Conservation (phyloP, 2,888 invertebrate species). For the Selenia dentaria region DNA sequence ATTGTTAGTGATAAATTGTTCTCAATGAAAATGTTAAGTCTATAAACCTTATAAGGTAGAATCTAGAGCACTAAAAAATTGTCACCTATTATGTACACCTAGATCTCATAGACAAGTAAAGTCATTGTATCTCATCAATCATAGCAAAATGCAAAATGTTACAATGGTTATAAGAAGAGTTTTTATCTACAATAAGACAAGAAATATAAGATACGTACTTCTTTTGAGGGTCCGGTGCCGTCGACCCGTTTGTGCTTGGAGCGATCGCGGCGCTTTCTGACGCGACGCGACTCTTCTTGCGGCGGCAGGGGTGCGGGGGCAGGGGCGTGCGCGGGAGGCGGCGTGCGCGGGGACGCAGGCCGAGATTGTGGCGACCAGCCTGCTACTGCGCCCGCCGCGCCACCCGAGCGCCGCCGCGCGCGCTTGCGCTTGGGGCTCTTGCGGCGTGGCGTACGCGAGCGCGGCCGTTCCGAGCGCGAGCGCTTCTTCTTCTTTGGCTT, state of each 20-base stretch:
- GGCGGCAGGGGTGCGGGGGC: conserved; percentile 54
- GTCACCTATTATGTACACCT: too few relatives aligned
- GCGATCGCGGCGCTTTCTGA: conserved; percentile 38
- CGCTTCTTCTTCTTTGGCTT: conserved; percentile 60
- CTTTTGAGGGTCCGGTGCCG: conserved; percentile 87
- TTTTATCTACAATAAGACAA: too few relatives aligned
- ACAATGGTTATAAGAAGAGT: too few relatives aligned
- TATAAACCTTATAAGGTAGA: too few relatives aligned
- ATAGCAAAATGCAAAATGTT: too few relatives aligned
- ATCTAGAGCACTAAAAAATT: too few relatives aligned
- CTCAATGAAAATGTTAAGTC: too few relatives aligned
- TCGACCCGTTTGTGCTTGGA: conserved; percentile 53
- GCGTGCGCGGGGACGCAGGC: conserved; percentile 86
- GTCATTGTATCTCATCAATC: too few relatives aligned
- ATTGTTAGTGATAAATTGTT: too few relatives aligned
- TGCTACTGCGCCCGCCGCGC: conserved; percentile 42
- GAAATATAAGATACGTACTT: conserved; percentile 69
- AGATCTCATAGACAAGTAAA: too few relatives aligned
- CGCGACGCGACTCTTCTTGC: conserved; percentile 61
- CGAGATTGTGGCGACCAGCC: conserved; percentile 47
- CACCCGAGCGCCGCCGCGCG: conserved; percentile 54
- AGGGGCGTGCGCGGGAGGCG: conserved; percentile 60
- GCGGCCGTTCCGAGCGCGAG: conserved; percentile 47
- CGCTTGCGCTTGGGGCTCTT: conserved; percentile 42
- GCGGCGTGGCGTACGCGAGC: conserved; percentile 51